Evolutionary conservation across 2,888 invertebrate species (phyloP), one percentile per base, ranked within the genome.

Genomic region (Zonitis immaculata): DNA sequence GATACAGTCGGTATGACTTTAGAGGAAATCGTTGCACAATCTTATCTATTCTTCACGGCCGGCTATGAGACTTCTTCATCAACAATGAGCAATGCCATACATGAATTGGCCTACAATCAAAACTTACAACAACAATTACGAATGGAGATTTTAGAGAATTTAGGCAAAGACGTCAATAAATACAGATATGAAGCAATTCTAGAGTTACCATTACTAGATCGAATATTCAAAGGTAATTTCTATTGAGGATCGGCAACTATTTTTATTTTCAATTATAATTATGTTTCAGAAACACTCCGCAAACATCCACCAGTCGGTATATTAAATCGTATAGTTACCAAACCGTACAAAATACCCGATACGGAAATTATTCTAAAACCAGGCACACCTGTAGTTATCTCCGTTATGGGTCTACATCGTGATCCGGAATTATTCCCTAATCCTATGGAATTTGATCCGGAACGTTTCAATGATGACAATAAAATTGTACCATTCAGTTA

Each of bases 261-360:
- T n/a, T 12, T 35, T 26, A 12, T 35, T 12, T 8, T 30, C 9
- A n/a, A 35, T 47, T 39, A n/a, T n/a, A n/a, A n/a, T n/a, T n/a
- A n/a, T n/a, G n/a, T 32, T 22, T 5, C 42, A 58, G 61, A 61
- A 27, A 56, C 56, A n/a, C 18, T 58, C 16, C 52, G 59, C 28
- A 49, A 51, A 32, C 54, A 60, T 47, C 58, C 59, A n/a, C 32
- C 49, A 7, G 20, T 52, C 3, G 47, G 46, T 1, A 26, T 49
- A 7, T 18, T 60, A n/a, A 57, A 52, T 22, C 49, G 62, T n/a
- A 47, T 52, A 27, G 51, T 53, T 30, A 47, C 16, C 3, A 52
- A 59, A 39, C 49, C 47, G 3, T 59, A 59, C 26, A 47, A 44
- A 44, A 25, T 60, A 16, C 55, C 57, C 6, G 54, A 50, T 4